Evolutionary conservation across 2,113 vertebrate species (phyloP).

Genomic region (Poecile atricapillus): DNA sequence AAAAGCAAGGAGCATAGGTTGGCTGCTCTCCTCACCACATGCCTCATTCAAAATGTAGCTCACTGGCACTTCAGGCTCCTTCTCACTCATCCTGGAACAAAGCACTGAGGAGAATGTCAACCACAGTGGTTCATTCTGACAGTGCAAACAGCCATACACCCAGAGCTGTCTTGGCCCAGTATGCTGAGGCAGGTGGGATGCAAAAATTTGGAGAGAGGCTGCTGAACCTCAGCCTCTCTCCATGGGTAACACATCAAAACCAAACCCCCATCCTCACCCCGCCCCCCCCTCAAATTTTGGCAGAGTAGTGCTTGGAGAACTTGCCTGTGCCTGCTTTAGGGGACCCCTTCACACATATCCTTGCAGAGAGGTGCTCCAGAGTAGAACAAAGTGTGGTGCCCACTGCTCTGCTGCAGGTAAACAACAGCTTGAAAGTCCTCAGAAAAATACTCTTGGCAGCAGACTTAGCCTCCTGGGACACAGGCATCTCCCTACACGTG

Average conservation of each 20-base stretch:
- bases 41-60: background rate
- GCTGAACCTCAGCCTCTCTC: background rate
- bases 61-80: background rate
- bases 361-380: accelerated
- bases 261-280: background rate
- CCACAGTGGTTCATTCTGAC: accelerated
- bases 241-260: accelerated
- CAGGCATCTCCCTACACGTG: accelerated
- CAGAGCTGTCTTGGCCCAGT: background rate
- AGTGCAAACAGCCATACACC: background rate
- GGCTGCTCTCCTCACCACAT: background rate
- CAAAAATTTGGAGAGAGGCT: background rate
- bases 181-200: background rate
- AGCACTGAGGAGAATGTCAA: background rate
- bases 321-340: background rate
- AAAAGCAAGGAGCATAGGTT: background rate
- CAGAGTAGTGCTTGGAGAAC: background rate
- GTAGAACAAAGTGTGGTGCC: background rate
- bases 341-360: background rate
- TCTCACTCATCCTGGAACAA: background rate
- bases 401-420: background rate
- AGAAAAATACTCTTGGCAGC: background rate
- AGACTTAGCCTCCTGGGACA: background rate
- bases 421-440: background rate
- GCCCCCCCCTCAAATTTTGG: accelerated